Base-by-base conservation (phyloP, 1,140 invertebrate genomes). In the Sipha flava region DNA sequence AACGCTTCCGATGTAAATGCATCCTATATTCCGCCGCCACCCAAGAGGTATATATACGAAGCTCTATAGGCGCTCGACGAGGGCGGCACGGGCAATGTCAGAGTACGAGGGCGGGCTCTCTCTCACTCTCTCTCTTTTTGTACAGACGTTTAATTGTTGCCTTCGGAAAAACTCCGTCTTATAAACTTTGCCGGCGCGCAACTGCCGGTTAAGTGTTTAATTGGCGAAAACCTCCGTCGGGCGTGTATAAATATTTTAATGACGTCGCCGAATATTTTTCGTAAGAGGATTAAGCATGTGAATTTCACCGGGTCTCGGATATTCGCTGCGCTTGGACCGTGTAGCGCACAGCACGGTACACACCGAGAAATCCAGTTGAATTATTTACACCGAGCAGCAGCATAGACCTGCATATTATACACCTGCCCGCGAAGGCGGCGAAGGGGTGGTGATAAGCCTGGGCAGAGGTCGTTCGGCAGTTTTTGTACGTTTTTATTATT, bases 191-290 rank as follows among this genome's bases (percentile, higher is more conserved):
- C 52, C 23, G 37, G 64, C 37, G 37, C 52, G 23, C 47, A 75
- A 52, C 72, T 75, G 52, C 73, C 73, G 73, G 73, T 77, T 77
- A 77, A 77, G 73, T 77, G 73, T 77, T 77, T 77, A 77, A 77
- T 77, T 77, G 73, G 73, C 73, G 73, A 77, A 77, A 77, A 77
- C 73, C 52, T 21, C 73, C 73, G 73, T 77, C 52, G 73, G 73
- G 52, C 34, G 29, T 77, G 73, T 59, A 77, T 77, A 77, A 77
- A 77, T 77, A 77, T 77, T 77, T 77, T 77, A 77, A 77, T 77
- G 59, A 59, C 34, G 37, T 34, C 34, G 73, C 73, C 29, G 34
- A 77, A 57, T 77, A 77, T 77, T 77, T 77, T 77, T 59, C 73
- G 34, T 77, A 77, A 77, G 73, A 77, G 73, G 73, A 77, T 77